Evolutionary conservation across 64 coral and sea anemone species (phyloP), one percentile per base, ranked within the genome.

Genomic region (Trachythela sp.): DNA sequence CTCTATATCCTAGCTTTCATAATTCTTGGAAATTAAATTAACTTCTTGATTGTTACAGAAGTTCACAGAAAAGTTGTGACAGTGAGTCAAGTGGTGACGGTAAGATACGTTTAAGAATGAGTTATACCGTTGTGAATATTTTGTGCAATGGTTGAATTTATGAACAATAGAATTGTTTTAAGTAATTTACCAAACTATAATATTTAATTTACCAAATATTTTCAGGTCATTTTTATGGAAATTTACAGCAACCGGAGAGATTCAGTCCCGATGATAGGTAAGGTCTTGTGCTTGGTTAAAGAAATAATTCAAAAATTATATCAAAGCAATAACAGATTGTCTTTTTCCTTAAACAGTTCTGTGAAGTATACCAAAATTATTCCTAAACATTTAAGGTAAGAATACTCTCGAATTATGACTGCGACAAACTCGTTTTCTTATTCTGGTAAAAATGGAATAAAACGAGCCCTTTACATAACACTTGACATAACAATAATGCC

Each of bases 341-440:
- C 26, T n/a, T 56, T 26, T 59, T 68, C 83, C 80, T 84, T 71
- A 33, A 39, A 84, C 13, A 39, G 52, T n/a, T 34, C 30, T 70
- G 77, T 59, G 42, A 38, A 90, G 26, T 90, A 90, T 90, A 84
- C 89, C 1, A 34, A 80, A 10, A 77, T 90, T 90, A 90, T 90
- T 85, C 89, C 89, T 3, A 90, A 84, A 32, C 89, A 90, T 64
- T 42, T 90, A n/a, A 90, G 89, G 89, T 90, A n/a, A 90, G 83
- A 84, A 24, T 13, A n/a, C n/a, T n/a, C n/a, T n/a, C n/a, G n/a
- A n/a, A n/a, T n/a, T n/a, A n/a, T n/a, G n/a, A n/a, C n/a, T n/a
- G n/a, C n/a, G n/a, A n/a, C n/a, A n/a, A n/a, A n/a, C n/a, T n/a
- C n/a, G n/a, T n/a, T n/a, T n/a, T n/a, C n/a, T n/a, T n/a, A n/a